Evolutionary conservation across 2,888 invertebrate genomes (phyloP).

Genomic region (Caenorhabditis uteleia): DNA sequence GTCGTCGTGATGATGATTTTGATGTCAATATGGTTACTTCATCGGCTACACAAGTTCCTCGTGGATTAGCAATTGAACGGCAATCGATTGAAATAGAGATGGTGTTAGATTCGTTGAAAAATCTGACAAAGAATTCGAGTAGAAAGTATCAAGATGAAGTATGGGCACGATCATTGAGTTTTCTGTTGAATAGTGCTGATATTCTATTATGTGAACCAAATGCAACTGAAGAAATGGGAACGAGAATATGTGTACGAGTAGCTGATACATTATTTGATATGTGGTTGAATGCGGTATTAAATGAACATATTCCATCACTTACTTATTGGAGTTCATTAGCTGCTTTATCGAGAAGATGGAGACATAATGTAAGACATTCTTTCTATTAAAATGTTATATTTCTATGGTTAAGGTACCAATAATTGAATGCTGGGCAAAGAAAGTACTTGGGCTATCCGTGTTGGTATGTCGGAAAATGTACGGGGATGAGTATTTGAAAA

Average conservation of each 20-base stretch:
- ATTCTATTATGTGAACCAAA: constrained; percentile 55
- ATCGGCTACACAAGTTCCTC: constrained; percentile 25
- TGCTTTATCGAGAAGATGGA: constrained; percentile 54
- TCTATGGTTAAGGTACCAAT: constrained; percentile 54
- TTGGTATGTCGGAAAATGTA: constrained; percentile 59
- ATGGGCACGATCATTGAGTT: constrained; percentile 63
- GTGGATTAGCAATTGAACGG: constrained; percentile 45
- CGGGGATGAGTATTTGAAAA: constrained; percentile 56
- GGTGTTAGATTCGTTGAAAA: constrained; percentile 41
- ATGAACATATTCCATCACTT: constrained; percentile 62
- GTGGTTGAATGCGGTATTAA: constrained; percentile 62
- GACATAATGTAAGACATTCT: constrained; percentile 56
- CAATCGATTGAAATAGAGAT: constrained; percentile 51
- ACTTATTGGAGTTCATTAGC: constrained; percentile 65
- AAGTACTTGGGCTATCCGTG: constrained; percentile 58
- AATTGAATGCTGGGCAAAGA: constrained; percentile 65
- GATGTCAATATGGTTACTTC: constrained; percentile 9
- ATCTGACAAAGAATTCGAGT: constrained; percentile 42
- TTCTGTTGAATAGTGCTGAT: constrained; percentile 59
- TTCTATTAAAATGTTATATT: neutral
- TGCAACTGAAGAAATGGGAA: constrained; percentile 60
- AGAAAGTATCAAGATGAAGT: constrained; percentile 56
- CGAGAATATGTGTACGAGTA: constrained; percentile 55
- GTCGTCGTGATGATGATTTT: constrained; percentile 40
- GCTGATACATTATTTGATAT: constrained; percentile 62